Evolutionary conservation across 2,888 invertebrate species (phyloP).

Genomic region (Dastarcus helophoroides): DNA sequence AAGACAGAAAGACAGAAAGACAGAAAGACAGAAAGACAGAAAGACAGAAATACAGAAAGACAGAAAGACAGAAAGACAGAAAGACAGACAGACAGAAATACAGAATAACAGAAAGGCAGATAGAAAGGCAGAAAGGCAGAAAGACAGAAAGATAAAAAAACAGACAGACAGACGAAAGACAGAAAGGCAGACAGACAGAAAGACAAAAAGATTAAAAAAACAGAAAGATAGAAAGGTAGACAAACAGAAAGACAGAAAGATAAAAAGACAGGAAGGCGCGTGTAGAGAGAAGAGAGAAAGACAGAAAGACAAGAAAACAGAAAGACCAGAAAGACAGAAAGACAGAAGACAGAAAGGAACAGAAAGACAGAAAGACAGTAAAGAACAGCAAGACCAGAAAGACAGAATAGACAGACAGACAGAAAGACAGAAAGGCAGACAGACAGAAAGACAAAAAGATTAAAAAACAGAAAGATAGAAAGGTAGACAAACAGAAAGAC

Average conservation of each 20-base stretch:
- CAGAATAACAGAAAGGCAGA: conserved; percentile 9
- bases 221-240: conserved; percentile 9
- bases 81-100: conserved; percentile 9
- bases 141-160: conserved; percentile 8
- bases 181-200: conserved; percentile 11
- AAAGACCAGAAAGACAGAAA: conserved; percentile 3
- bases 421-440: not conserved
- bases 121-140: conserved; percentile 9
- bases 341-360: too few relatives aligned
- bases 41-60: conserved; percentile 8
- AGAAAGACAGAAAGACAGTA: conserved; percentile 4
- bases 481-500: too few relatives aligned
- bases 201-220: conserved; percentile 10
- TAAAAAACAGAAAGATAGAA: too few relatives aligned
- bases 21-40: conserved; percentile 10
- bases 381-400: too few relatives aligned
- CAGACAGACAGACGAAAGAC: conserved; percentile 5
- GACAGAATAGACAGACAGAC: not conserved
- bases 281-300: conserved; percentile 10
- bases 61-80: conserved; percentile 9
- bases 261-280: conserved; percentile 9
- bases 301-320: conserved; percentile 7
- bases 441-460: not conserved
- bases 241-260: conserved; percentile 10
- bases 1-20: conserved; percentile 9